Conservation (phyloP, 2,888 invertebrate genomes). For the Rosalia funebris region DNA sequence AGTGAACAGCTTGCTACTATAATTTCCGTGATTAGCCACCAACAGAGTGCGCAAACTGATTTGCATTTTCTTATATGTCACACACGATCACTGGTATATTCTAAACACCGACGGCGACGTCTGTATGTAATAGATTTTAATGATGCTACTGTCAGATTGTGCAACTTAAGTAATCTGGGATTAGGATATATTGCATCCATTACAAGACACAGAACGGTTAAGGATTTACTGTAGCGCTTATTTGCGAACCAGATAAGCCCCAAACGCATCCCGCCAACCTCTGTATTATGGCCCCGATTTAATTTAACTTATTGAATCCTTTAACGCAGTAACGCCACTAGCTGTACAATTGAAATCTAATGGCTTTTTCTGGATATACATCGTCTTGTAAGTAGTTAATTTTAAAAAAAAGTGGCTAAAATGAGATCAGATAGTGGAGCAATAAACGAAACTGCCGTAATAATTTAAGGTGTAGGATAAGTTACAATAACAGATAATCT, state of each 20-base stretch:
- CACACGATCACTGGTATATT: too few relatives aligned
- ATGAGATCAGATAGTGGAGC: too few relatives aligned
- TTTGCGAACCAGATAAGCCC: conserved; percentile 39
- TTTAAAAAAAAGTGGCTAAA: too few relatives aligned
- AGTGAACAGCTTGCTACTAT: too few relatives aligned
- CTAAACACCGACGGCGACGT: conserved; percentile 43
- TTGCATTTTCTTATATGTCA: too few relatives aligned
- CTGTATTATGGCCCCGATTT: conserved; percentile 17
- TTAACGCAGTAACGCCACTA: conserved; percentile 16
- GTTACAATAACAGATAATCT: too few relatives aligned
- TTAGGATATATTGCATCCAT: conserved; percentile 50
- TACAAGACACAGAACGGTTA: conserved; percentile 48
- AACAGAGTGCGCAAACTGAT: too few relatives aligned
- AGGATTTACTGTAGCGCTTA: conserved; percentile 41
- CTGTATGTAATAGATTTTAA: conserved; percentile 50
- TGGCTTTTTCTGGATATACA: conserved; percentile 17
- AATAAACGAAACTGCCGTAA: too few relatives aligned
- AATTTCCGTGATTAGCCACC: too few relatives aligned
- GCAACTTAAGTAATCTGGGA: conserved; percentile 49
- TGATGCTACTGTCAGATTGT: conserved; percentile 46
- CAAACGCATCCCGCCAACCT: conserved; percentile 9
- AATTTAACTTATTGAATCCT: conserved; percentile 33
- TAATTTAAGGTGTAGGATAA: too few relatives aligned
- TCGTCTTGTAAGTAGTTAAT: too few relatives aligned
- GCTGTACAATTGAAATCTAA: conserved; percentile 19